These are phyloP conservation scores for Tetramorium bicarinatum DNA, from an alignment of 2,888 invertebrate genomes.

Conservation along the genomic window DNA sequence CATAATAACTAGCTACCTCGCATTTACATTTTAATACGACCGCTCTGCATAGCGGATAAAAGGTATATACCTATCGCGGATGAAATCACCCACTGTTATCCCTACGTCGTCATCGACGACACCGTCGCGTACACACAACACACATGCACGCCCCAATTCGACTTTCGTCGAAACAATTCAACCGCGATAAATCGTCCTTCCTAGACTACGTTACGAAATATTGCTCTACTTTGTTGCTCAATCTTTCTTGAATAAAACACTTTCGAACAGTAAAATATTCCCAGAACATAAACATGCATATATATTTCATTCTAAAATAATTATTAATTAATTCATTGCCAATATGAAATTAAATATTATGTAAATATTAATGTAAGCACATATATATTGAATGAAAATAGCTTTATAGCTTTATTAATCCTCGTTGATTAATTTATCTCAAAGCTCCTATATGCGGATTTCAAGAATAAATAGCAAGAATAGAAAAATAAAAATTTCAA, in stretches of 20 bases:
- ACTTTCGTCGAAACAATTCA: constrained; percentile 36
- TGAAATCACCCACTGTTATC: constrained; percentile 66
- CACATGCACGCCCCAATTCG: neutral
- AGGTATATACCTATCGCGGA: constrained; percentile 67
- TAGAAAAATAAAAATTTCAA: neutral
- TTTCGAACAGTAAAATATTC: neutral
- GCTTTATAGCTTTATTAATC: neutral
- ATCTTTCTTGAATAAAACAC: neutral
- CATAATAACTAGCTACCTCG: constrained; percentile 81
- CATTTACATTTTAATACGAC: constrained; percentile 83
- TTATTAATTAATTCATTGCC: neutral
- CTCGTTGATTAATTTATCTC: neutral
- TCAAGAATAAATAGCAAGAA: neutral
- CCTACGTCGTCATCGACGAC: constrained; percentile 56
- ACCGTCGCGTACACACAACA: neutral
- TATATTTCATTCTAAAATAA: constrained; percentile 7
- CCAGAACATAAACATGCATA: no score
- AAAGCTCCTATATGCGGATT: neutral
- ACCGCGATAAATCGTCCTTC: constrained; percentile 6
- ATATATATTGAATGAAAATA: neutral
- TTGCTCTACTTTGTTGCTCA: neutral
- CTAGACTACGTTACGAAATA: neutral
- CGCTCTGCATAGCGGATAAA: constrained; percentile 77
- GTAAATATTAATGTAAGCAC: neutral
- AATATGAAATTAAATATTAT: neutral